A percentile compares a stretch with the other conserved stretches of the same genome.
Evolutionary conservation across 2,797 vertebrate species (phyloP).

Genomic region (Loris lydekkerianus): DNA sequence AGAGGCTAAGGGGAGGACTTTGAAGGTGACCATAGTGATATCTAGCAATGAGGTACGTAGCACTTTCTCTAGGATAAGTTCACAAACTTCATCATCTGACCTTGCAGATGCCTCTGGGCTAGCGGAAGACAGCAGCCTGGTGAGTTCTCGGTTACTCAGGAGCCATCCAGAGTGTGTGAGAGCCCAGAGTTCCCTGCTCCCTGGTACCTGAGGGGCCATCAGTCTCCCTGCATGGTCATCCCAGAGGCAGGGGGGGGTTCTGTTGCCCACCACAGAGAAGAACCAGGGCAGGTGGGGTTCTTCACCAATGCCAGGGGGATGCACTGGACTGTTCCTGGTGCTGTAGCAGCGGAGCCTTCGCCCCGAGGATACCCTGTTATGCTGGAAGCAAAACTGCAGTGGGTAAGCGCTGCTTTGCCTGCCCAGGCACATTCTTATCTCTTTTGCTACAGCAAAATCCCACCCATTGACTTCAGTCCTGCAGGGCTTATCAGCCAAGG

Average conservation of each 20-base stretch:
- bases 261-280: neutral
- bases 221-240: neutral
- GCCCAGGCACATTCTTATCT: too few relatives aligned
- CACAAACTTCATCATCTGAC: too few relatives aligned
- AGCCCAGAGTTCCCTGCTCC: neutral
- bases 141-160: neutral
- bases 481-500: neutral
- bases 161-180: neutral
- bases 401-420: neutral
- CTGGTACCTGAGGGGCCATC: neutral
- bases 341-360: neutral
- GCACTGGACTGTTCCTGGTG: neutral
- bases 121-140: neutral
- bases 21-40: too few relatives aligned
- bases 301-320: neutral
- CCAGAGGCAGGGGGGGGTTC: neutral
- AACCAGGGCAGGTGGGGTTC: too few relatives aligned
- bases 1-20: too few relatives aligned
- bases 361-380: neutral
- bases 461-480: neutral
- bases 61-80: too few relatives aligned
- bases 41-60: too few relatives aligned
- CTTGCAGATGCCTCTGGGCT: too few relatives aligned
- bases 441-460: neutral
- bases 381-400: neutral